Evolutionary conservation across 2,113 vertebrate species (phyloP).

Genomic region (Vanacampus margaritifer): DNA sequence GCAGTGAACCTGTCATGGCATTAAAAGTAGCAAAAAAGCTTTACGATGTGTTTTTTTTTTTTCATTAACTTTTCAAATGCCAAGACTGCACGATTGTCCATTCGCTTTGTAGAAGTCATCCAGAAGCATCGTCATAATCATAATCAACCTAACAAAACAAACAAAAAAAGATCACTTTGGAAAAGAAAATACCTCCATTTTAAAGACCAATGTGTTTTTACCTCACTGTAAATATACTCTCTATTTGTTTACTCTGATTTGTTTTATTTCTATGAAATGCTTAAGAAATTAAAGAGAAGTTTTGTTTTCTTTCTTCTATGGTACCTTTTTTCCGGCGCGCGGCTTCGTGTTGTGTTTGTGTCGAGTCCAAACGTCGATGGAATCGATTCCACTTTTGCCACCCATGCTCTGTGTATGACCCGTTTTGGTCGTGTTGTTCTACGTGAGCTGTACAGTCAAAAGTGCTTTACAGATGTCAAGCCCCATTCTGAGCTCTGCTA

Average conservation of each 20-base stretch:
- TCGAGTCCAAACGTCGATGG: constrained; percentile 55
- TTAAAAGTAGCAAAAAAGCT: constrained; percentile 62
- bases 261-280: constrained; percentile 72
- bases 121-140: constrained; percentile 49
- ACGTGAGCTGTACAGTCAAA: constrained; percentile 61
- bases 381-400: constrained; percentile 41
- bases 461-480: constrained; percentile 66
- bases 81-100: constrained; percentile 67
- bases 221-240: constrained; percentile 76
- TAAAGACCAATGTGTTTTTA: constrained; percentile 80
- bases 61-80: constrained; percentile 49
- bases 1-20: constrained; percentile 44
- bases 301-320: constrained; percentile 50
- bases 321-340: constrained; percentile 51
- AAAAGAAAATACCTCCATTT: constrained; percentile 76
- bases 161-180: constrained; percentile 59
- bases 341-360: constrained; percentile 65
- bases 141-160: constrained; percentile 46
- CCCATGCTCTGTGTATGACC: constrained; percentile 58
- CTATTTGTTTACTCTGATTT: constrained; percentile 71
- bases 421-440: constrained; percentile 52
- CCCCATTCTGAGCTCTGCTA: constrained; percentile 60
- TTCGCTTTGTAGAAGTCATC: constrained; percentile 61
- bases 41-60: constrained; percentile 70
- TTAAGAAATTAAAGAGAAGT: constrained; percentile 55